Evolutionary conservation across 2,797 vertebrate genomes (phyloP), one percentile per base, ranked within the genome.

Genomic region (Mormyrops attenuatus): DNA sequence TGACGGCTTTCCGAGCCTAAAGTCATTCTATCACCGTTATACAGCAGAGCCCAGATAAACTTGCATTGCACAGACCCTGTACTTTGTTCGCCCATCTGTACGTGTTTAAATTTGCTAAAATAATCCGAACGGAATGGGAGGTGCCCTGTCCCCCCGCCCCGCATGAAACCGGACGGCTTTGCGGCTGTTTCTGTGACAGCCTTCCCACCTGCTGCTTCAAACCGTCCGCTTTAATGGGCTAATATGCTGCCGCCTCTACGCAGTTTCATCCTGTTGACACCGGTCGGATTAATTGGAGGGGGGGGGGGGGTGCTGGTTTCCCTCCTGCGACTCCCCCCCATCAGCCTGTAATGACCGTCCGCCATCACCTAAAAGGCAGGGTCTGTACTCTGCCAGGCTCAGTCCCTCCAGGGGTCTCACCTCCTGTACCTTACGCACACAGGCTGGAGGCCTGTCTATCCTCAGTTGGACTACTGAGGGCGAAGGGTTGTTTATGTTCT

Each of bases 301-400:
- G 49, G 91, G 73, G 22, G 44, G 90, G 88, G 90, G 94, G 94
- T 94, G 96, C 94, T 95, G 94, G 94, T 94, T 94, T 97, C 95
- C 95, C 57, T 52, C 22, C 50, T 95, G 92, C 92, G 94, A 92
- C 94, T 89, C 92, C 80, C 66, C 69, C 69, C 30, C 11, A 20
- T 17, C 41, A 47, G 20, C 93, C 94, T 93, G 92, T 93, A 92
- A 69, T 93, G 92, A 94, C 85, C 92, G 60, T 90, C 93, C 93
- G 91, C 91, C 93, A 95, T 95, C 92, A 93, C 92, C 92, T 94
- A 87, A 91, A 92, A 94, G 94, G 93, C 92, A 93, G 22, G 82
- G n/a, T 52, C 41, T 88, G 87, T n/a, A 20, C 44, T 22, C 63
- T 77, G 44, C n/a, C 44, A 3, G 47, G 41, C 47, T 1, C 26